Evolutionary conservation across 2,888 invertebrate genomes (phyloP), one percentile per base, ranked within the genome.

Genomic region (Cephonodes hylas): DNA sequence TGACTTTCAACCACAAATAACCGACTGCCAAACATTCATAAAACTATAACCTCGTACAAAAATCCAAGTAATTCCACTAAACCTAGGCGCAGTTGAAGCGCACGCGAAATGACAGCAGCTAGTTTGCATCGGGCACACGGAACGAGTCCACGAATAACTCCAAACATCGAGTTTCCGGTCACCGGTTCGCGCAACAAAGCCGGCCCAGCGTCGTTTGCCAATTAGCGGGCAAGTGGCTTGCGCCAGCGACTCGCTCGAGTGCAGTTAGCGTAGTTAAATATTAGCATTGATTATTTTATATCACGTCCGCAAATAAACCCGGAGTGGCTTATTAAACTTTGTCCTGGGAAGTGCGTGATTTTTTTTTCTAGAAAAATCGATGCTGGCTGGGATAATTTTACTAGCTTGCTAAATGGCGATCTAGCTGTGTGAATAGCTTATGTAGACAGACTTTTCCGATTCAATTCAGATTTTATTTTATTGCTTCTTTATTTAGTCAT

Each of bases 101-200:
- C 23, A 46, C 23, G 20, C 45, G 23, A 22, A 45, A 22, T 45
- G 53, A 10, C 31, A 53, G 27, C 15, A 44, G 20, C 53, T 10
- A 53, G 18, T 53, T 53, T 27, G 15, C 53, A 25, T 38, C 38
- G 42, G 15, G 23, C 4, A 53, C 18, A 25, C 48, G 7, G 10
- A 53, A 31, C 31, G 53, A 46, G 38, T 31, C 27, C 18, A 53
- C 7, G 31, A 53, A 31, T 53, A 53, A 53, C 53, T 53, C 53
- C 27, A 53, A 53, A 53, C 53, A 53, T 53, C 27, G 53, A 15
- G 53, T 53, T 53, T 53, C 74, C 67, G 75, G 75, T 75, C 75
- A 75, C 74, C 69, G 70, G 56, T 58, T 61, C 53, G 65, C 62
- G 63, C 68, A 75, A 73, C 73, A 76, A 76, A 73, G 71, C 65